Percentiles rank a stretch among this genome's conserved stretches.
Evolutionary conservation across 2,797 vertebrate genomes (phyloP).

Genomic region (Chloroceryle inda): DNA sequence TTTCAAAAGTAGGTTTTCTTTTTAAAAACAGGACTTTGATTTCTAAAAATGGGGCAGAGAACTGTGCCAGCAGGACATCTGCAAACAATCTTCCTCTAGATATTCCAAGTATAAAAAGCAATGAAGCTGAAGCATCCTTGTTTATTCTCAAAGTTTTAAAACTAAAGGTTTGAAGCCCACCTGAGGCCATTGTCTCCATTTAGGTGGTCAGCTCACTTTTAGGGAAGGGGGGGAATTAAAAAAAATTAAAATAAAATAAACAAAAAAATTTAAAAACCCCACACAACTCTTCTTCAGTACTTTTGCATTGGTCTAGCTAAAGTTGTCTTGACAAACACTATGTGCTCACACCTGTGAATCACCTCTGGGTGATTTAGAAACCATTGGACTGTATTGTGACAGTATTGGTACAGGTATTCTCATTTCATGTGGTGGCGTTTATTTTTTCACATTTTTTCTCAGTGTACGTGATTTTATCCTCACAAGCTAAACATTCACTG

Average conservation of each 20-base stretch:
- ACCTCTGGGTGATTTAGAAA: not conserved
- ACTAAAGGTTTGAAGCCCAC: not conserved
- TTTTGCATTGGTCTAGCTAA: not conserved
- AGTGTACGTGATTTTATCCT: not conserved
- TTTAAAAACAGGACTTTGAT: conserved; percentile 9
- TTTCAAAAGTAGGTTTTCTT: conserved; percentile 1
- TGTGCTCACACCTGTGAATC: not conserved
- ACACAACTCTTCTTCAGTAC: not conserved
- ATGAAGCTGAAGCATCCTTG: not conserved
- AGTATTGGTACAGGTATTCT: not conserved
- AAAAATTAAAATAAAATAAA: too few relatives aligned
- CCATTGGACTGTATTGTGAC: too few relatives aligned
- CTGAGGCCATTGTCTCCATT: not conserved
- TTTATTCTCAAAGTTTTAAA: not conserved
- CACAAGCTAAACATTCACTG: not conserved
- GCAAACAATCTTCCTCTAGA: not conserved
- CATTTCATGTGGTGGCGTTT: not conserved
- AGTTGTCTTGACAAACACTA: not conserved
- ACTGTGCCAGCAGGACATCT: not conserved
- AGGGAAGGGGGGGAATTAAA: not conserved
- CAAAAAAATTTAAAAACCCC: not conserved
- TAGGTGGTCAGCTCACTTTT: not conserved
- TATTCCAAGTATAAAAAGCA: not conserved
- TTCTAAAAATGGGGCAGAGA: conserved; percentile 4
- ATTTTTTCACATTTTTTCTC: not conserved